Percentiles rank a stretch among this genome's conserved stretches.
Conservation (phyloP, 2,888 invertebrate species). For the Drosophila mimetica region DNA sequence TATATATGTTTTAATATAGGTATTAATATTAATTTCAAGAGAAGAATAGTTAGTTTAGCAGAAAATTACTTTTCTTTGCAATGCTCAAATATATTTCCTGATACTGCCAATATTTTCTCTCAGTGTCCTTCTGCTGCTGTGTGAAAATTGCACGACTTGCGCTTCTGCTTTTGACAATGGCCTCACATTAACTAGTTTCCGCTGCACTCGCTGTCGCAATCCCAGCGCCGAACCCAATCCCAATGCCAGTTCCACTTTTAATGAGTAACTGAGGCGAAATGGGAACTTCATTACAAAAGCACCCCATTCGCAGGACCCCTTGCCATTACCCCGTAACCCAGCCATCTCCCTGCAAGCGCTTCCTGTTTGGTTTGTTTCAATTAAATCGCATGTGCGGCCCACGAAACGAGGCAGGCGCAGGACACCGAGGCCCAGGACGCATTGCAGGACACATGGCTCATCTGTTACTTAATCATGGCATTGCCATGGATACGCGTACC, state of each 20-base stretch:
- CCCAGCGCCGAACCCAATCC: slow-evolving; percentile 29
- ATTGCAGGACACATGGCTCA: slow-evolving; percentile 73
- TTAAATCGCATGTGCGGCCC: slow-evolving; percentile 77
- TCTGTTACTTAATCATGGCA: slow-evolving; percentile 80
- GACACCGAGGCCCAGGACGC: slow-evolving; percentile 50
- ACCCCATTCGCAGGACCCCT: slow-evolving; percentile 60
- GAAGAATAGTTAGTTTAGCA: too few species aligned
- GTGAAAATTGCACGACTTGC: slow-evolving; percentile 79
- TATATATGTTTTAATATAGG: too few species aligned
- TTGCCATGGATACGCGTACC: slow-evolving; percentile 71
- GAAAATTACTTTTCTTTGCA: too few species aligned
- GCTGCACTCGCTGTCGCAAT: slow-evolving; percentile 71
- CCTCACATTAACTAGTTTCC: slow-evolving; percentile 80
- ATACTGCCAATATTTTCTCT: background rate
- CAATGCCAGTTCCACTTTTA: slow-evolving; percentile 56
- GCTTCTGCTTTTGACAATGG: slow-evolving; percentile 80
- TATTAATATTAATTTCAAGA: too few species aligned
- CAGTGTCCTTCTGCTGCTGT: slow-evolving; percentile 47
- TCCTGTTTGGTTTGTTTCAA: slow-evolving; percentile 78
- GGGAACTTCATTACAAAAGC: slow-evolving; percentile 74
- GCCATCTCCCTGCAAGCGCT: slow-evolving; percentile 43
- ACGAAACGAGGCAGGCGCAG: slow-evolving; percentile 34
- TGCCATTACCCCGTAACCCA: slow-evolving; percentile 4
- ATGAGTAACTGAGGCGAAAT: slow-evolving; percentile 72
- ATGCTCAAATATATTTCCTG: too few species aligned